Percentiles rank a stretch among this genome's conserved stretches.
phyloP scores from a whole-genome alignment of 2,797 vertebrate species.

The Babyrousa celebensis region DNA sequence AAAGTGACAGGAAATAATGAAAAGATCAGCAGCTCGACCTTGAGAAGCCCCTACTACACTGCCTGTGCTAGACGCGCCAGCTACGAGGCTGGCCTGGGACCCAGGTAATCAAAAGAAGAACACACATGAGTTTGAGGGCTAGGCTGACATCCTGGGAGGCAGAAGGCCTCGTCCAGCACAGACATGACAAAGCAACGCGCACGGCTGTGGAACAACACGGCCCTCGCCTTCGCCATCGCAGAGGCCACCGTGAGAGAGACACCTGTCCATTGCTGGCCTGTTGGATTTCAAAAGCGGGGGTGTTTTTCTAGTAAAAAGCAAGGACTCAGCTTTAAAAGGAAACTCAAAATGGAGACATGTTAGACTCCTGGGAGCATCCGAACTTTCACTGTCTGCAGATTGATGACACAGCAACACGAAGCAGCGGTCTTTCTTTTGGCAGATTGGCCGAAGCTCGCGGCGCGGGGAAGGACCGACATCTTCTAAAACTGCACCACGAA shows the following conservation, averaged over 20 bases:
- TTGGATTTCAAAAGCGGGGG: constrained; percentile 15
- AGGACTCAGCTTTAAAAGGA: constrained; percentile 47
- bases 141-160: constrained; percentile 71
- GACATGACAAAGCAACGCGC: neutral
- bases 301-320: neutral
- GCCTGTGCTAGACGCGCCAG: constrained; percentile 34
- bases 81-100: constrained; percentile 74
- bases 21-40: constrained; percentile 80
- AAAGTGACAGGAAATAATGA: constrained; percentile 82
- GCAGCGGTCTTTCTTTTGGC: neutral
- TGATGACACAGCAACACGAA: neutral
- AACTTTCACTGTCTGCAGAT: neutral
- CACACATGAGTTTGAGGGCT: constrained; percentile 13
- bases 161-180: neutral
- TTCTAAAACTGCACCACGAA: neutral
- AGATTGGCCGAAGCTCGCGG: neutral
- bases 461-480: neutral
- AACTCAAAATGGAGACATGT: neutral
- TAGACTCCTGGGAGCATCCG: neutral
- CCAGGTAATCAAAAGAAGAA: constrained; percentile 77
- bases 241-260: neutral
- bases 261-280: neutral
- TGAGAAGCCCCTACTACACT: constrained; percentile 48
- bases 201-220: neutral
- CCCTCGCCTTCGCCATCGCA: too few species aligned